A percentile compares a stretch with the other conserved stretches of the same genome.
These are phyloP conservation scores for Hemiprocne comata DNA, from an alignment of 2,113 vertebrate species.

Conservation along the genomic window DNA sequence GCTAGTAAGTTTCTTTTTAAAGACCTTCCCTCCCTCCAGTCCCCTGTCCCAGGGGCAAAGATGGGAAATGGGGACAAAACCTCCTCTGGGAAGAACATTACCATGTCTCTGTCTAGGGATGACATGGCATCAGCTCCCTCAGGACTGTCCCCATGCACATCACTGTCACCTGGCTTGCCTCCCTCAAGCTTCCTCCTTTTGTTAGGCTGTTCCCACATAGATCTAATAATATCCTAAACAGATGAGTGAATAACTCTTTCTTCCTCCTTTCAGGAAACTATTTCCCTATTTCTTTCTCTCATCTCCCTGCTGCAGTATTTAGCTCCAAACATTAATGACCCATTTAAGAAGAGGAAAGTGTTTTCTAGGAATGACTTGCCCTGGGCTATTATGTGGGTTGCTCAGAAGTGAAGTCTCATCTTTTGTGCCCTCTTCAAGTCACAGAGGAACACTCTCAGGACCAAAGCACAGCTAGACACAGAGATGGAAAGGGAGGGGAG, in stretches of 20 bases:
- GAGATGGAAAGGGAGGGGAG: background rate
- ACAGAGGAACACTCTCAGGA: background rate
- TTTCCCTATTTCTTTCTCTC: constrained; percentile 11
- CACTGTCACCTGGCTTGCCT: constrained; percentile 8
- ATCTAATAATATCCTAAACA: constrained; percentile 53
- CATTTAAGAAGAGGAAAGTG: background rate
- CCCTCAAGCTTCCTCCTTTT: constrained; percentile 22
- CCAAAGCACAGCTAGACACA: background rate
- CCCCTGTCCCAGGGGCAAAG: background rate
- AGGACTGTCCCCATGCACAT: background rate
- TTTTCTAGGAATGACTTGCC: constrained; percentile 5
- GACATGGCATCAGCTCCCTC: background rate
- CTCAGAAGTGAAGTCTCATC: constrained; percentile 13
- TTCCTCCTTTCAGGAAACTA: constrained; percentile 43
- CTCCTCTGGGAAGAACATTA: background rate
- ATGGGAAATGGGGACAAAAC: background rate
- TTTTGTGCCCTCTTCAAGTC: background rate
- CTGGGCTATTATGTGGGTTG: background rate
- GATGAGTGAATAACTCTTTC: constrained; percentile 16
- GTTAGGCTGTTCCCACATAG: constrained; percentile 28
- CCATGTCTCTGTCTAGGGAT: background rate
- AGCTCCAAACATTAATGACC: background rate
- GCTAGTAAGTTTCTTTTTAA: background rate
- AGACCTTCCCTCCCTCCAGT: background rate
- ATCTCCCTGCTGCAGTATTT: background rate